Evolutionary conservation across 2,888 invertebrate species (phyloP).

Genomic region (Strigamia transsilvanica): DNA sequence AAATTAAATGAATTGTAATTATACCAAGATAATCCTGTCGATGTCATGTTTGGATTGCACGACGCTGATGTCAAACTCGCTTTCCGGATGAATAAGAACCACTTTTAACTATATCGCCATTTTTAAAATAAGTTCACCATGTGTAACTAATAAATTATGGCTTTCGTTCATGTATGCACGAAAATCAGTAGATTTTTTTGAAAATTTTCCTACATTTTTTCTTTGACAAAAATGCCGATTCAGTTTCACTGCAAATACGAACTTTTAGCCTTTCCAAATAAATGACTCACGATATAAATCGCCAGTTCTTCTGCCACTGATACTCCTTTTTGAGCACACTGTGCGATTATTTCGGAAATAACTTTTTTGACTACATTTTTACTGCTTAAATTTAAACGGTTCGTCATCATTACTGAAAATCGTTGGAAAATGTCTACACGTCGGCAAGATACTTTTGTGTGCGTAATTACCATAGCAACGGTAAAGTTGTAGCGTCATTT

Average conservation of each 20-base stretch:
- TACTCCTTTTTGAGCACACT: conserved; percentile 40
- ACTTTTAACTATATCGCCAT: background rate
- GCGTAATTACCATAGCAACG: background rate
- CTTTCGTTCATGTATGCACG: too few species aligned
- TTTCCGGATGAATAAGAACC: conserved; percentile 45
- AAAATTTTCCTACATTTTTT: too few species aligned
- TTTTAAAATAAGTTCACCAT: background rate
- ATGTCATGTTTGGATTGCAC: conserved; percentile 42
- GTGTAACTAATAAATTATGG: too few species aligned
- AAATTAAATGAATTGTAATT: background rate
- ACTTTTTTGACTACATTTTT: conserved; percentile 46
- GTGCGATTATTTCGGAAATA: conserved; percentile 2
- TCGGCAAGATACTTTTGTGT: background rate
- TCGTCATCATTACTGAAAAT: background rate
- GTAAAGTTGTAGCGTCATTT: background rate
- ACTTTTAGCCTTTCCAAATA: background rate
- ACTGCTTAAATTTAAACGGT: conserved; percentile 8
- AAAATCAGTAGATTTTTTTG: too few species aligned
- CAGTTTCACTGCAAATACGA: background rate
- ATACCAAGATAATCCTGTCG: conserved; percentile 38
- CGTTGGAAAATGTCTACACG: background rate
- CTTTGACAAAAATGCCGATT: background rate
- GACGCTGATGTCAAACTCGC: background rate
- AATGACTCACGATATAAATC: conserved; percentile 19
- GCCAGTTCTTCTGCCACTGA: conserved; percentile 40